These are phyloP conservation scores for Bombus polaris DNA, from an alignment of 1,140 invertebrate genomes.

Conservation along the genomic window DNA sequence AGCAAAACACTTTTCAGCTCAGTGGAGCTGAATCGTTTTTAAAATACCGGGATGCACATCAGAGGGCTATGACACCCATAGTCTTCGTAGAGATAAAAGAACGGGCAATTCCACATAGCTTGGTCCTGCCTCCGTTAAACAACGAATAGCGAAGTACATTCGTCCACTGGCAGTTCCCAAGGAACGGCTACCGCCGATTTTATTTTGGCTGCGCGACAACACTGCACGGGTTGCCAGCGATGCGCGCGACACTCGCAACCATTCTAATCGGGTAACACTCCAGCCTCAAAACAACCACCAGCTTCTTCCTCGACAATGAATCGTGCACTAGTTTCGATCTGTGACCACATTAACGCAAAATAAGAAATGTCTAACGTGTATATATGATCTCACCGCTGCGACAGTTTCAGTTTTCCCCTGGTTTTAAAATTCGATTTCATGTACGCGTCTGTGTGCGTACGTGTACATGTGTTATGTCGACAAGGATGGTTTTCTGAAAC, in stretches of 20 bases:
- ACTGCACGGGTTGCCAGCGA: slow-evolving; percentile 43
- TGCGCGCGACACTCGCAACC: slow-evolving; percentile 65
- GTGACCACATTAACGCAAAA: neutral
- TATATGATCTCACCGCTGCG: neutral
- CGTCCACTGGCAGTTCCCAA: slow-evolving; percentile 33
- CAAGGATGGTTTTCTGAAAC: slow-evolving; percentile 28
- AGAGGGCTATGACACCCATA: slow-evolving; percentile 57
- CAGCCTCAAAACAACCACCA: slow-evolving; percentile 64
- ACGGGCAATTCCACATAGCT: slow-evolving; percentile 57
- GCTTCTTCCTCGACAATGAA: neutral
- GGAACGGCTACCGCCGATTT: slow-evolving; percentile 31
- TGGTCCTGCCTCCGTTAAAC: slow-evolving; percentile 12
- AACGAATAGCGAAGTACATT: slow-evolving; percentile 36
- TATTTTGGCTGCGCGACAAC: slow-evolving; percentile 56
- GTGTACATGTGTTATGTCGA: neutral
- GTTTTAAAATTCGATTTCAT: slow-evolving; percentile 39
- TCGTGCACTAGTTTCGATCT: neutral
- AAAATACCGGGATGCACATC: slow-evolving; percentile 53
- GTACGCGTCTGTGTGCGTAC: neutral
- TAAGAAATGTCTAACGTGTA: neutral
- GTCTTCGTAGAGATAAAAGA: slow-evolving; percentile 43
- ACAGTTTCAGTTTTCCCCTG: neutral
- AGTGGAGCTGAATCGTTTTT: slow-evolving; percentile 35
- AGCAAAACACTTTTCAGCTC: slow-evolving; percentile 57
- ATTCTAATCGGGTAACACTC: slow-evolving; percentile 60